A percentile compares a stretch with the other conserved stretches of the same genome.
Conservation (phyloP, 2,113 vertebrate species). For the Pelobates fuscus region DNA sequence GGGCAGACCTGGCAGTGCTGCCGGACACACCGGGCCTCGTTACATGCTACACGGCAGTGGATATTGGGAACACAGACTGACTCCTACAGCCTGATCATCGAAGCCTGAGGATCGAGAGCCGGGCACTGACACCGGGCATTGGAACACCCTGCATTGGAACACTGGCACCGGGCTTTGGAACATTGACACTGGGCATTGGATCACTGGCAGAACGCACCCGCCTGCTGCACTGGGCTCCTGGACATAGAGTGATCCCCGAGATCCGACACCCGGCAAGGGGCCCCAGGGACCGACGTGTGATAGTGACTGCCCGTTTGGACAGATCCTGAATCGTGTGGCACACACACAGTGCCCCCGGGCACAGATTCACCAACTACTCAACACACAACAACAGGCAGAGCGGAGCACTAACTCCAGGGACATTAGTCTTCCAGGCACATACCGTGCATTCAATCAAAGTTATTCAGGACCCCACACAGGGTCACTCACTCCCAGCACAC, state of each 20-base stretch:
- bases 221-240: not conserved
- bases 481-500: not conserved
- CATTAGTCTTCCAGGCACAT: no score
- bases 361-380: not conserved
- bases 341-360: not conserved
- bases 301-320: not conserved
- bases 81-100: not conserved
- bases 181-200: not conserved
- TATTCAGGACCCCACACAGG: no score
- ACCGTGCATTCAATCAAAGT: no score
- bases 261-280: conserved; percentile 1
- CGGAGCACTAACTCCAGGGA: not conserved
- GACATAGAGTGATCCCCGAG: conserved; percentile 1
- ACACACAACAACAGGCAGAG: not conserved
- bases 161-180: not conserved
- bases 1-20: conserved; percentile 22
- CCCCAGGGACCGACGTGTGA: conserved; percentile 1
- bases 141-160: no score
- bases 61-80: not conserved
- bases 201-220: no score
- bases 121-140: conserved; percentile 4
- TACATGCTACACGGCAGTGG: not conserved
- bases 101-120: not conserved
- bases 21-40: conserved; percentile 16
- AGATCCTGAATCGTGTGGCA: not conserved